Evolutionary conservation across 1,140 invertebrate genomes (phyloP).

Genomic region (Trichonephila clavata): DNA sequence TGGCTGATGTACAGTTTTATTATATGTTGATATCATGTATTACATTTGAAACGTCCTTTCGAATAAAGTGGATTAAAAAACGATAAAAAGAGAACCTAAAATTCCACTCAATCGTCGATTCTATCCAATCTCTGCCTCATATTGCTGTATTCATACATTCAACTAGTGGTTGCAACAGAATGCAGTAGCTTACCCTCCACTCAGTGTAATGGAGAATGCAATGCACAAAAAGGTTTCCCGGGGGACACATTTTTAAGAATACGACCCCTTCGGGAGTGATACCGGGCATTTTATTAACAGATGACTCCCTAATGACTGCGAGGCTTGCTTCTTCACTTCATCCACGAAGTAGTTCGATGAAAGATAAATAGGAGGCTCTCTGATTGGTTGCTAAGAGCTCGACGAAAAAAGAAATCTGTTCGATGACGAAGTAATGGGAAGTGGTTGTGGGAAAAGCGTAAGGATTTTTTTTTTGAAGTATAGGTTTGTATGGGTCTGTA

Average conservation of each 20-base stretch:
- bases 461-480: too few relatives aligned
- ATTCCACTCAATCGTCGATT: too few relatives aligned
- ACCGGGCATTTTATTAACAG: conserved; percentile 37
- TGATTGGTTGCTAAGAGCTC: not conserved
- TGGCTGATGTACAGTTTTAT: too few relatives aligned
- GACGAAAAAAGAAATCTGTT: too few relatives aligned
- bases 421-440: too few relatives aligned
- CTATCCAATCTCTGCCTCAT: too few relatives aligned
- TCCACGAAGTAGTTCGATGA: not conserved
- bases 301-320: conserved; percentile 13
- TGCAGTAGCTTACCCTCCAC: not conserved
- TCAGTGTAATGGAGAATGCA: not conserved
- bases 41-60: too few relatives aligned
- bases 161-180: conserved; percentile 12
- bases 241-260: conserved; percentile 2
- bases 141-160: not conserved
- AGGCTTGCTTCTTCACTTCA: not conserved
- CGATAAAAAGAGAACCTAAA: too few relatives aligned
- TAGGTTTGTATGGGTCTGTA: too few relatives aligned
- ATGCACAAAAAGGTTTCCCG: not conserved
- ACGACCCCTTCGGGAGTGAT: conserved; percentile 3
- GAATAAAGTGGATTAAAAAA: too few relatives aligned
- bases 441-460: too few relatives aligned
- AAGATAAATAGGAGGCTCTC: not conserved
- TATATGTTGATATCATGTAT: too few relatives aligned